These are phyloP conservation scores for Megalops cyprinoides DNA, from an alignment of 2,797 vertebrate genomes.

Conservation along the genomic window DNA sequence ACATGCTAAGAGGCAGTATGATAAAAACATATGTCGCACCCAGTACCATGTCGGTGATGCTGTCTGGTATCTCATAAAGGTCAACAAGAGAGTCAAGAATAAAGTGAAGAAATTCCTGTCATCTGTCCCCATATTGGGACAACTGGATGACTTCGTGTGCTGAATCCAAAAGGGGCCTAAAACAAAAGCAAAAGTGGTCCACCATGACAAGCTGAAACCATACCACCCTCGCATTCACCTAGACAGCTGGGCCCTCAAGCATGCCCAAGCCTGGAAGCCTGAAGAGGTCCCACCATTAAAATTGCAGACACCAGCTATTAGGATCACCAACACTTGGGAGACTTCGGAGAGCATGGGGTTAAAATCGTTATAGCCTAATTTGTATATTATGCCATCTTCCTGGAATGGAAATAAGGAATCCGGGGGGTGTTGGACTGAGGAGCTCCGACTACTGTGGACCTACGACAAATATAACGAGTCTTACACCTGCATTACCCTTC, in stretches of 20 bases:
- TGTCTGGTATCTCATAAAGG: constrained; percentile 33
- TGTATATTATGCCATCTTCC: too few relatives aligned
- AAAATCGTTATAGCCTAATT: too few relatives aligned
- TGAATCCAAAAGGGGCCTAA: constrained; percentile 10
- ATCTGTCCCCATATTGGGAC: constrained; percentile 33
- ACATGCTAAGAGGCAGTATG: constrained; percentile 35
- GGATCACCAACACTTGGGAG: too few relatives aligned
- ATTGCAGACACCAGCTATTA: too few relatives aligned
- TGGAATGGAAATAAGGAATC: too few relatives aligned
- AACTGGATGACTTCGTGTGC: constrained; percentile 27
- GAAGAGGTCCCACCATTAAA: not conserved
- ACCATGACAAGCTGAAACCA: constrained; percentile 30
- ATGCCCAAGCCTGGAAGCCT: too few relatives aligned
- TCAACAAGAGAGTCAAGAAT: constrained; percentile 21
- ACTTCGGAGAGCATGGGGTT: too few relatives aligned
- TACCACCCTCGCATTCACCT: constrained; percentile 6
- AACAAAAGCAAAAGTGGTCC: constrained; percentile 22
- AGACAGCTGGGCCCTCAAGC: too few relatives aligned
- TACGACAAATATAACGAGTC: too few relatives aligned
- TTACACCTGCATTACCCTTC: too few relatives aligned
- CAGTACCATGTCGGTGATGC: constrained; percentile 7
- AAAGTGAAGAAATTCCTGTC: constrained; percentile 34
- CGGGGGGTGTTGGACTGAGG: too few relatives aligned
- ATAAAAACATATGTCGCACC: constrained; percentile 15
- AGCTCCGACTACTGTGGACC: too few relatives aligned